A percentile compares a stretch with the other conserved stretches of the same genome.
Evolutionary conservation across 2,888 invertebrate species (phyloP).

Genomic region (Troides helena): DNA sequence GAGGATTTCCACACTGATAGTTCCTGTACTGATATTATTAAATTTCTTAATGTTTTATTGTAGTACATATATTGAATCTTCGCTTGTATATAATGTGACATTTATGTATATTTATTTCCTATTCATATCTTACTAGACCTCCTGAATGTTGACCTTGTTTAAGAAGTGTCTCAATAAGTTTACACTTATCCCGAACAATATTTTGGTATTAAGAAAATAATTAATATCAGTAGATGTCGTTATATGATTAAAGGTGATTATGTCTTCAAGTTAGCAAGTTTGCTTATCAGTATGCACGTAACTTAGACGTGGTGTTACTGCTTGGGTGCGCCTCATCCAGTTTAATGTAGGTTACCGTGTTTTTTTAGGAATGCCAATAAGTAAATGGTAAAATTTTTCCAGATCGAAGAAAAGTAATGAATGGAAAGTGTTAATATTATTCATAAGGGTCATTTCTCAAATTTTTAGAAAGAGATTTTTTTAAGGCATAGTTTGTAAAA

Average conservation of each 20-base stretch:
- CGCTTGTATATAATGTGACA: no score
- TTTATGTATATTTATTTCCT: no score
- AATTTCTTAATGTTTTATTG: no score
- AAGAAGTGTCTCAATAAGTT: no score
- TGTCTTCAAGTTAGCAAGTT: constrained; percentile 6
- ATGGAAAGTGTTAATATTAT: constrained; percentile 1
- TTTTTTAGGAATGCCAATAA: constrained; percentile 28
- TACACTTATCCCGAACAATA: neutral
- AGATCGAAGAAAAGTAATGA: neutral
- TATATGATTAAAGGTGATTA: neutral
- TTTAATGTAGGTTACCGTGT: constrained; percentile 39
- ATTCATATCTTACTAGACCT: no score
- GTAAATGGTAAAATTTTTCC: constrained; percentile 17
- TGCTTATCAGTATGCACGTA: constrained; percentile 29
- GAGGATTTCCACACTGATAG: no score
- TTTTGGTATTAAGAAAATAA: neutral
- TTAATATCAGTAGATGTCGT: constrained; percentile 8
- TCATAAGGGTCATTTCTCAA: neutral
- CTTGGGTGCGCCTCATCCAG: constrained; percentile 31
- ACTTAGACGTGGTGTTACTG: constrained; percentile 14
- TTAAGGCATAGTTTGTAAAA: neutral
- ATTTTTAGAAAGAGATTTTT: neutral
- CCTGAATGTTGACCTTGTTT: no score
- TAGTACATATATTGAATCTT: no score
- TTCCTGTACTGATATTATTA: no score